A percentile compares a stretch with the other conserved stretches of the same genome.
Evolutionary conservation across 1,140 invertebrate species (phyloP).

Genomic region (Brevipalpus yothersi): DNA sequence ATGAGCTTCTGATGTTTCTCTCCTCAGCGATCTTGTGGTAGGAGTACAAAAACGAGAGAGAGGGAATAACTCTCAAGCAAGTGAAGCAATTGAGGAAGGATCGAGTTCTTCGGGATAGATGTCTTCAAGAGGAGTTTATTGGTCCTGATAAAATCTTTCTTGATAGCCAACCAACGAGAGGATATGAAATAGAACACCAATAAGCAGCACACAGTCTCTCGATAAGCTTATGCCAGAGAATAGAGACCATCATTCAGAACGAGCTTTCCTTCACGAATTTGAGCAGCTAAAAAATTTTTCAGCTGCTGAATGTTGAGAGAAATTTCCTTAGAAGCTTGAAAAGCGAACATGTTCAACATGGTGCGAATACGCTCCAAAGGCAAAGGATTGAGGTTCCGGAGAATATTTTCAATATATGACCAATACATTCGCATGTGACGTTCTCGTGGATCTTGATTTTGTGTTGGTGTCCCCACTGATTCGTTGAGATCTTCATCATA

Average conservation of each 20-base stretch:
- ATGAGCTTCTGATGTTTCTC: too few species aligned
- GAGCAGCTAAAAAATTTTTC: constrained; percentile 28
- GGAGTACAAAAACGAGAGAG: too few species aligned
- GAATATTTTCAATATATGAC: constrained; percentile 89
- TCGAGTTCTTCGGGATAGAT: too few species aligned
- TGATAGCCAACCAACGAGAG: too few species aligned
- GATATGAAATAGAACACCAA: too few species aligned
- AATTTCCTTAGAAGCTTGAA: constrained; percentile 41
- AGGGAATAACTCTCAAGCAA: too few species aligned
- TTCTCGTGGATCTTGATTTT: constrained; percentile 52
- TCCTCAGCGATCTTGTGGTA: too few species aligned
- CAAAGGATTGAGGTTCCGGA: constrained; percentile 78
- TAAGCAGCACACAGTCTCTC: too few species aligned
- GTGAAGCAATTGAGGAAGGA: too few species aligned
- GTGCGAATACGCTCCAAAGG: constrained; percentile 80
- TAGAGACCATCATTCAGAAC: not conserved
- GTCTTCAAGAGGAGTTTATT: too few species aligned
- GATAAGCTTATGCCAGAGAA: not conserved
- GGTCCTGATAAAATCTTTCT: too few species aligned
- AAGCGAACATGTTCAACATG: constrained; percentile 88
- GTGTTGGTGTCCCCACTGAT: constrained; percentile 38
- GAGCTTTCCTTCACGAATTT: not conserved
- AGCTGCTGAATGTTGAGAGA: constrained; percentile 70
- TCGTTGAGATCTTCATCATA: constrained; percentile 50
- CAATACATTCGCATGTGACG: constrained; percentile 50